These are phyloP conservation scores for Hedya salicella DNA, from an alignment of 2,888 invertebrate species.

Conservation along the genomic window DNA sequence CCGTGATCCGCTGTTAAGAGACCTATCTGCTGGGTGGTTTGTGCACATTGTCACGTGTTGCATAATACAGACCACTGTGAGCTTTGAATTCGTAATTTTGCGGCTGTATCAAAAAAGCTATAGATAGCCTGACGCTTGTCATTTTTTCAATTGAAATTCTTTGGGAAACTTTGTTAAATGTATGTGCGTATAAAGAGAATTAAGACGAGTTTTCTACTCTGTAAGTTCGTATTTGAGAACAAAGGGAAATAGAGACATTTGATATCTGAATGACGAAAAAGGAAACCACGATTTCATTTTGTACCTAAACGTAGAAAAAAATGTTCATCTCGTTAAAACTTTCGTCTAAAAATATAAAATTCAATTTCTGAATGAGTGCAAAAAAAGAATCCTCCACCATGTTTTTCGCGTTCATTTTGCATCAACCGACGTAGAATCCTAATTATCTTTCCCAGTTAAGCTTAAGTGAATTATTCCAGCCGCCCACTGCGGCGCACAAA, in stretches of 20 bases:
- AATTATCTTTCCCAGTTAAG: constrained; percentile 85
- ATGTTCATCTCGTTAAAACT: constrained; percentile 80
- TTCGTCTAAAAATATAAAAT: constrained; percentile 82
- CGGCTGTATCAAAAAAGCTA: constrained; percentile 33
- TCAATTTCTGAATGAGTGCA: constrained; percentile 83
- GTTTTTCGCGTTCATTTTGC: constrained; percentile 84
- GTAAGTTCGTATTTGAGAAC: background rate
- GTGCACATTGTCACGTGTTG: constrained; percentile 70
- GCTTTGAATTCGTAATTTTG: constrained; percentile 41
- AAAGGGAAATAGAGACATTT: constrained; percentile 10
- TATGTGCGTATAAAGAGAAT: no score
- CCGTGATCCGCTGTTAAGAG: constrained; percentile 78
- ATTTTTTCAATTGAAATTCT: constrained; percentile 8
- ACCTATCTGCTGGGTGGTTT: constrained; percentile 64
- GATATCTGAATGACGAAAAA: constrained; percentile 65
- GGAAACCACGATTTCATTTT: constrained; percentile 65
- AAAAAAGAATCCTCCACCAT: constrained; percentile 76
- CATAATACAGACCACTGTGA: constrained; percentile 57
- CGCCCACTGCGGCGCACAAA: constrained; percentile 82
- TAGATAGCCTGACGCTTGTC: constrained; percentile 29
- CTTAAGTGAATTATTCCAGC: constrained; percentile 84
- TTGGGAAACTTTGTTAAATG: background rate
- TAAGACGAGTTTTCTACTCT: background rate
- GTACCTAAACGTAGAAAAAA: constrained; percentile 70
- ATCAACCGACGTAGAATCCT: constrained; percentile 84